phyloP scores from a whole-genome alignment of 2,888 invertebrate species.

The Iselma pallidipennis region DNA sequence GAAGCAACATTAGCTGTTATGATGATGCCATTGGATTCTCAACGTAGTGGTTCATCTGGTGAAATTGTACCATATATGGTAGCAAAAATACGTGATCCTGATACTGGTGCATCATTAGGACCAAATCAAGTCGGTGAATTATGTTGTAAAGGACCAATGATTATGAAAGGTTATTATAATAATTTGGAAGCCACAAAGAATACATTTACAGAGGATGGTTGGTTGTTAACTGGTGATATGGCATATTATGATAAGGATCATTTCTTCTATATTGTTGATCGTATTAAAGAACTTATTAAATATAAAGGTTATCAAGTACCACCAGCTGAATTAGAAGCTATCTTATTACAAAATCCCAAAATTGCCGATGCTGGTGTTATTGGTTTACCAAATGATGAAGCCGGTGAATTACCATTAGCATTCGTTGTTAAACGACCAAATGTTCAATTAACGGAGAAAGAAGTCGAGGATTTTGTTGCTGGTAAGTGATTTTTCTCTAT shows the following conservation, averaged over 20 bases:
- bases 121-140: conserved; percentile 74
- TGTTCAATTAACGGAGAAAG: conserved; percentile 55
- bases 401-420: conserved; percentile 76
- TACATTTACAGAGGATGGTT: conserved; percentile 73
- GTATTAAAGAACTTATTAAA: conserved; percentile 87
- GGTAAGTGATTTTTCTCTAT: too few species aligned
- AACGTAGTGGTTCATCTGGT: conserved; percentile 66
- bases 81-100: conserved; percentile 65
- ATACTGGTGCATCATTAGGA: conserved; percentile 64
- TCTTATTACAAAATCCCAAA: conserved; percentile 70
- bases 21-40: conserved; percentile 44
- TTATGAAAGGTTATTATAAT: conserved; percentile 66
- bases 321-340: conserved; percentile 82
- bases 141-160: conserved; percentile 73
- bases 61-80: conserved; percentile 63
- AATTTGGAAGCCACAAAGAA: conserved; percentile 65
- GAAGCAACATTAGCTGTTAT: conserved; percentile 67
- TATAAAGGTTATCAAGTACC: conserved; percentile 85
- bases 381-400: conserved; percentile 70
- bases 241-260: conserved; percentile 78
- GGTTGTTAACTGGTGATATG: conserved; percentile 77
- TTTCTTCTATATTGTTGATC: conserved; percentile 78
- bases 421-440: conserved; percentile 69
- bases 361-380: conserved; percentile 81
- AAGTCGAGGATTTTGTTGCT: conserved; percentile 54